phyloP scores from a whole-genome alignment of 1,140 invertebrate species.

The Bicyclus anynana region DNA sequence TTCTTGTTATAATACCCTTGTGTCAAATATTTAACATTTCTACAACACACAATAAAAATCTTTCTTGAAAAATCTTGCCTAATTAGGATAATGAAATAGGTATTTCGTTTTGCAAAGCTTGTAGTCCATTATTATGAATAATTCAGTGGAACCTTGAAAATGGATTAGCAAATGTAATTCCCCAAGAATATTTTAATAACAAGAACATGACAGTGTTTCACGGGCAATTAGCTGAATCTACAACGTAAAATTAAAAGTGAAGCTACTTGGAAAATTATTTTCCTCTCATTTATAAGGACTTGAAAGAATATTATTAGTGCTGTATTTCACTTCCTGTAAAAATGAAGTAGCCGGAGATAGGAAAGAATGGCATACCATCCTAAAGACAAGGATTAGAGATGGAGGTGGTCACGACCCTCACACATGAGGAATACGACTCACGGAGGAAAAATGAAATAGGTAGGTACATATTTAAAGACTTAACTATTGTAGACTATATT shows the following conservation, averaged over 20 bases:
- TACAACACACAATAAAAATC: conserved; percentile 9
- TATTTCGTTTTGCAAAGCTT: conserved; percentile 4
- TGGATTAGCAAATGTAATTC: conserved; percentile 13
- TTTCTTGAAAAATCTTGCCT: conserved; percentile 3
- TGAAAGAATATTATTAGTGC: not conserved
- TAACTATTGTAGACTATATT: no score
- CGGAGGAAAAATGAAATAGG: no score
- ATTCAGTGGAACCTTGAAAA: conserved; percentile 16
- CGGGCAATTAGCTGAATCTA: conserved; percentile 11
- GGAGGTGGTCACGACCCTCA: no score
- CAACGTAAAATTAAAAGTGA: conserved; percentile 8
- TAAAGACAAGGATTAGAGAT: no score
- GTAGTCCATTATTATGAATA: conserved; percentile 17
- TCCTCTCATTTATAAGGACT: not conserved
- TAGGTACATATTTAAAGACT: no score
- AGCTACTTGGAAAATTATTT: conserved; percentile 1
- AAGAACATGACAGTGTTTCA: conserved; percentile 9
- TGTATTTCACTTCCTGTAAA: not conserved
- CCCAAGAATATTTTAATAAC: conserved; percentile 17
- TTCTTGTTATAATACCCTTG: no score
- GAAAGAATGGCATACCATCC: no score
- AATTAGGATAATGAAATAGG: conserved; percentile 18
- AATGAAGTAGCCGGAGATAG: no score
- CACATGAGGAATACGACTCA: no score
- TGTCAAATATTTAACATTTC: conserved; percentile 8